Evolutionary conservation across 2,113 vertebrate species (phyloP).

Genomic region (Muntiacus muntjak): DNA sequence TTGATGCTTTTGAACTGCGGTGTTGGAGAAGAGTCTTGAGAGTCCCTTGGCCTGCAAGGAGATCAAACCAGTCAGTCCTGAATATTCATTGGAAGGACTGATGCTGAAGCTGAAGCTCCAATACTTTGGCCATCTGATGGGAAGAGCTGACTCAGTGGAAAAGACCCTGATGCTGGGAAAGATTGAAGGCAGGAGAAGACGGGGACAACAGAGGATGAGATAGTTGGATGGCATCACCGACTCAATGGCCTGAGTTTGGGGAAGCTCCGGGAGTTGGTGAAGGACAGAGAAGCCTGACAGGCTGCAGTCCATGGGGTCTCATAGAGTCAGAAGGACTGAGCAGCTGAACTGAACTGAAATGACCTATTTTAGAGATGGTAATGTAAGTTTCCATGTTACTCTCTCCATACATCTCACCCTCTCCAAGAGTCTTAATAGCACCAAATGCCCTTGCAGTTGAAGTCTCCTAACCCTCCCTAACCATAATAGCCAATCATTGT

Average conservation of each 20-base stretch:
- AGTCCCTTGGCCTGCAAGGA: neutral
- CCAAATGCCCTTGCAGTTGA: neutral
- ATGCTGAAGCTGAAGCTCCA: neutral
- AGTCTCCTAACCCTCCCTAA: neutral
- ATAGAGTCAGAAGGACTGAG: neutral
- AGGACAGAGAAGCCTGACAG: neutral
- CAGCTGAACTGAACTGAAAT: neutral
- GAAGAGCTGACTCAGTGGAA: neutral
- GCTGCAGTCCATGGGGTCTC: rapidly evolving
- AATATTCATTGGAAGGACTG: neutral
- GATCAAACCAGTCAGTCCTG: rapidly evolving
- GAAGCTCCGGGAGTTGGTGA: neutral
- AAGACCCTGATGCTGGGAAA: neutral
- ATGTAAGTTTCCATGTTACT: neutral
- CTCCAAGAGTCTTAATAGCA: neutral
- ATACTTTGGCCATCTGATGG: neutral
- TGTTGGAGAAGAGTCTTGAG: neutral
- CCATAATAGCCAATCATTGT: neutral
- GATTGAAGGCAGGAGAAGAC: neutral
- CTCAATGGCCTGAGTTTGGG: neutral
- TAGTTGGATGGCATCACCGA: neutral
- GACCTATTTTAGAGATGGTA: neutral
- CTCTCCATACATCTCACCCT: neutral
- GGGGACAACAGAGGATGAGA: neutral
- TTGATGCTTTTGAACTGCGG: neutral